Percentiles rank a stretch among this genome's conserved stretches.
phyloP scores from a whole-genome alignment of 2,797 vertebrate genomes.

The Pseudomugil gertrudae region DNA sequence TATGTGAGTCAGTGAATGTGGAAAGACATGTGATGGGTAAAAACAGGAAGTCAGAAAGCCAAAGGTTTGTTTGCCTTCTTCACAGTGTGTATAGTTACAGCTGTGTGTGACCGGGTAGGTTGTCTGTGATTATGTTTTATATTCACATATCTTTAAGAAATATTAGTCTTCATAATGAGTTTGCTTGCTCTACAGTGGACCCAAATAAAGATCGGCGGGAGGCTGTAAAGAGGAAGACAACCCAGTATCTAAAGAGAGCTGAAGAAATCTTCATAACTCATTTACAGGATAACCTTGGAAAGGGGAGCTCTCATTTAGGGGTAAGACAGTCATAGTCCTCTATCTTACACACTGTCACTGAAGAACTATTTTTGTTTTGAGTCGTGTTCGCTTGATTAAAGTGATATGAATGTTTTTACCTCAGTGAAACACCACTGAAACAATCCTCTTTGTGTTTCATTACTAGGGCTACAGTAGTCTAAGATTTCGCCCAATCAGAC shows the following conservation, averaged over 20 bases:
- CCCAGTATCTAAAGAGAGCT: conserved; percentile 93
- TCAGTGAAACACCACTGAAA: not conserved
- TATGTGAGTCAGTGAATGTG: not conserved
- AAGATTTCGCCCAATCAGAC: conserved; percentile 94
- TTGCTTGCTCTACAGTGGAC: conserved; percentile 84
- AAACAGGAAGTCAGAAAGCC: conserved; percentile 68
- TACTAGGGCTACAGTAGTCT: conserved; percentile 96
- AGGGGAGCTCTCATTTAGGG: conserved; percentile 80
- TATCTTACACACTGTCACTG: not conserved
- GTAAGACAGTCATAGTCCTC: conserved; percentile 74
- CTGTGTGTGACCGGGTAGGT: not conserved
- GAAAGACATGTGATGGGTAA: conserved; percentile 59
- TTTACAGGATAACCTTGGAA: conserved; percentile 87
- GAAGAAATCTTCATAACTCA: conserved; percentile 98
- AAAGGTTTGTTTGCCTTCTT: conserved; percentile 22
- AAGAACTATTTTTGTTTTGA: not conserved
- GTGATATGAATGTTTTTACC: not conserved
- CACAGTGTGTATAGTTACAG: not conserved
- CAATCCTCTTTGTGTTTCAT: conserved; percentile 18
- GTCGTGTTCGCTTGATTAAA: not conserved
- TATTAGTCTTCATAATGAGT: conserved; percentile 13
- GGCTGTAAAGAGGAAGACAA: conserved; percentile 96
- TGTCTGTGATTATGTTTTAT: not conserved
- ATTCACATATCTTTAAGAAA: not conserved
- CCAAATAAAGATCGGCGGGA: conserved; percentile 95